Conservation (phyloP, 2,113 vertebrate species). For the Nothobranchius furzeri region DNA sequence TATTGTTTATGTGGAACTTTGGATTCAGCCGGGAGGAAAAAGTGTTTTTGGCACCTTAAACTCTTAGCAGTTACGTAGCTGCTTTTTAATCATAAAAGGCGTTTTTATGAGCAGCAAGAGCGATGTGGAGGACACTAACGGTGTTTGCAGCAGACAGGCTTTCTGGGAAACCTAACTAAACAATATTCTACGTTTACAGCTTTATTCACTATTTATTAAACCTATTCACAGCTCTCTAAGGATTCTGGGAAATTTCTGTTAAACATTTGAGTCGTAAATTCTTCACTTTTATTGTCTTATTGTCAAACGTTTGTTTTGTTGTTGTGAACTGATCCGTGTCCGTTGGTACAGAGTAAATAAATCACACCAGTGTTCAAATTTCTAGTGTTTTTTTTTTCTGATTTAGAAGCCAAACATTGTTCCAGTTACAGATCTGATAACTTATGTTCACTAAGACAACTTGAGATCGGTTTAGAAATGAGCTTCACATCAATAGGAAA, state of each 20-base stretch:
- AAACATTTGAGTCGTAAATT: neutral
- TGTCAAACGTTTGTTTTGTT: neutral
- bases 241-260: neutral
- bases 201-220: no score
- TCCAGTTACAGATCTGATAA: no score
- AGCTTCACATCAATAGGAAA: no score
- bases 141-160: no score
- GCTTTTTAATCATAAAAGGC: no score
- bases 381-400: neutral
- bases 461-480: no score
- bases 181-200: no score
- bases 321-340: neutral
- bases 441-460: no score
- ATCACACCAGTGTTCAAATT: neutral
- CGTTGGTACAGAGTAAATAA: conserved; percentile 11
- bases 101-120: neutral
- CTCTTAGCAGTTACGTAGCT: neutral
- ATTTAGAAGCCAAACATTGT: no score
- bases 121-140: neutral
- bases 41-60: neutral
- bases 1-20: neutral
- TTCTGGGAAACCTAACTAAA: no score
- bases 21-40: neutral
- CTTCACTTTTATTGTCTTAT: neutral
- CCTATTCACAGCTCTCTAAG: neutral